phyloP scores from a whole-genome alignment of 2,888 invertebrate genomes.

The Lissocephala sabroskyi region DNA sequence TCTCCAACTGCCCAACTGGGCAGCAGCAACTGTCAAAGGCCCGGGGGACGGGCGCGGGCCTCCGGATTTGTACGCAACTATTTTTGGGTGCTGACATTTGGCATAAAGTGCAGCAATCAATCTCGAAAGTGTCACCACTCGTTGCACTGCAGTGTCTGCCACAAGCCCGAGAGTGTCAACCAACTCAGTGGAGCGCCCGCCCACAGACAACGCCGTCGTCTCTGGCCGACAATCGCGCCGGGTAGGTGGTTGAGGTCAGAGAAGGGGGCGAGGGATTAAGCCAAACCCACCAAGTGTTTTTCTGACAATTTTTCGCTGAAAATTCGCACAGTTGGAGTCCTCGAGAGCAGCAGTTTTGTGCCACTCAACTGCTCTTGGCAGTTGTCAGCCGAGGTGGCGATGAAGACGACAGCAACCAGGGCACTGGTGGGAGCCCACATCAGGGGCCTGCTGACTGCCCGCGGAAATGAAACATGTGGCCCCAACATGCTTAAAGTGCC shows the following conservation, averaged over 20 bases:
- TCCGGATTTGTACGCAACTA: constrained; percentile 6
- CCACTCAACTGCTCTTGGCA: background rate
- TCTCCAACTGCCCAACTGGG: too few species aligned
- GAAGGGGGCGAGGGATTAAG: too few species aligned
- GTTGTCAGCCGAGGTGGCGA: constrained; percentile 2
- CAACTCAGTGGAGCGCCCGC: too few species aligned
- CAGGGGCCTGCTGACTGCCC: too few species aligned
- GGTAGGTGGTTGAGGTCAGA: too few species aligned
- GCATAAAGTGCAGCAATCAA: constrained; percentile 47
- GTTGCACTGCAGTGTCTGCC: constrained; percentile 10
- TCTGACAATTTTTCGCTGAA: background rate
- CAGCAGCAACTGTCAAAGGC: too few species aligned
- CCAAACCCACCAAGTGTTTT: background rate
- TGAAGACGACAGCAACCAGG: too few species aligned
- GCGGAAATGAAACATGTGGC: constrained; percentile 1
- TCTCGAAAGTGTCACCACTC: constrained; percentile 46
- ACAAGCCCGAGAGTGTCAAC: too few species aligned
- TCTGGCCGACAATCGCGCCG: too few species aligned
- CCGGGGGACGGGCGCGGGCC: constrained; percentile 20
- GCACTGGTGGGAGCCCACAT: too few species aligned
- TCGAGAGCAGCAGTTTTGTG: too few species aligned
- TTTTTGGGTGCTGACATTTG: constrained; percentile 28
- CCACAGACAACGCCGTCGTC: too few species aligned
- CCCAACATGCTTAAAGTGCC: background rate
- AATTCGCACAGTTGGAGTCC: constrained; percentile 15